A percentile compares a stretch with the other conserved stretches of the same genome.
These are phyloP conservation scores for Cynopterus brachyotis DNA, from an alignment of 2,113 vertebrate genomes.

Conservation along the genomic window DNA sequence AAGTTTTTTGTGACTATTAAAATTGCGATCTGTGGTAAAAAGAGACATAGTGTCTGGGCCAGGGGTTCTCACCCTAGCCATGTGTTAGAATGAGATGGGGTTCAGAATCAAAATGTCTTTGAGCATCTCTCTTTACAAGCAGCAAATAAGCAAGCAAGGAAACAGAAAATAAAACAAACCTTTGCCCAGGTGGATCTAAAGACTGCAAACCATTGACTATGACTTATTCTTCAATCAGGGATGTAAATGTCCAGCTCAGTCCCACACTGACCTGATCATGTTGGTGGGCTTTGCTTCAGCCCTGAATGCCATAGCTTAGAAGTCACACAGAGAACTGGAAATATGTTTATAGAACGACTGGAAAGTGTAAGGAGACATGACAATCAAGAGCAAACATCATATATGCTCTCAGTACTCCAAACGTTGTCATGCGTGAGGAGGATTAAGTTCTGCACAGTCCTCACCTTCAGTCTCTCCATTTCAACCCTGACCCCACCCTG, in stretches of 20 bases:
- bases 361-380: not conserved
- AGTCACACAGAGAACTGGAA: not conserved
- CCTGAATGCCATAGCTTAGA: not conserved
- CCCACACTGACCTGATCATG: not conserved
- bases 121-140: not conserved
- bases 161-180: not conserved
- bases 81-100: not conserved
- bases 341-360: not conserved
- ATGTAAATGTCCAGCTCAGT: not conserved
- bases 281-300: not conserved
- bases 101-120: not conserved
- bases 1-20: not conserved
- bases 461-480: not conserved
- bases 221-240: not conserved
- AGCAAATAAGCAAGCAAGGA: not conserved
- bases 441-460: not conserved
- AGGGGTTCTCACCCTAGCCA: not conserved
- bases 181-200: not conserved
- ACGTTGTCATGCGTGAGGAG: not conserved
- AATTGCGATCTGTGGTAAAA: not conserved
- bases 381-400: not conserved
- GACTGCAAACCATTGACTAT: not conserved
- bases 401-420: not conserved
- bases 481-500: rapidly evolving
- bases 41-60: not conserved